Conservation (phyloP, 53 echinoderm and acorn worm species). For the Zoroaster sp. region DNA sequence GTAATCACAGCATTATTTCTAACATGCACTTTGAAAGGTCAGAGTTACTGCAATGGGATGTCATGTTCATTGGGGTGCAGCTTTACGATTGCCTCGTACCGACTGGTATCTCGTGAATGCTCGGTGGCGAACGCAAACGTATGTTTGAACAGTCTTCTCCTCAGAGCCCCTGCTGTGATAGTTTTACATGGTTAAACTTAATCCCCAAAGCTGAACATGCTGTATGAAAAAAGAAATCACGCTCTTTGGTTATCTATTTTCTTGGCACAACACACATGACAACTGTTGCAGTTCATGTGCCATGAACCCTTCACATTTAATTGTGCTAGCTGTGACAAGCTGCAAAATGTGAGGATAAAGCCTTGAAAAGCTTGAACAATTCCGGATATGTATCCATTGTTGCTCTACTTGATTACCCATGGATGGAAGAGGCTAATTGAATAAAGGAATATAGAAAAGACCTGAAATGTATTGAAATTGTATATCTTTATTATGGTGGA, state of each 20-base stretch:
- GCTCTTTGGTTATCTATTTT: not conserved
- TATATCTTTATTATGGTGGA: too few relatives aligned
- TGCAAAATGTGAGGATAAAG: not conserved
- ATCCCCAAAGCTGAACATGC: not conserved
- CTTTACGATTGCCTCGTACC: not conserved
- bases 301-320: not conserved
- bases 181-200: not conserved
- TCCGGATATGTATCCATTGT: not conserved
- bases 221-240: not conserved
- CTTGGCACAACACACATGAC: not conserved
- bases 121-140: not conserved
- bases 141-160: not conserved
- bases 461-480: too few relatives aligned
- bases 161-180: not conserved
- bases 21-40: not conserved
- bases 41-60: not conserved
- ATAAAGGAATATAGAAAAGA: too few relatives aligned
- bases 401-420: not conserved
- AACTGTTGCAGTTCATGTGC: not conserved
- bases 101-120: not conserved
- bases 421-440: not conserved
- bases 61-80: not conserved
- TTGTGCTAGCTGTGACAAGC: not conserved
- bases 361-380: not conserved
- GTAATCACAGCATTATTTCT: not conserved